These are phyloP conservation scores for Nibea albiflora DNA, from an alignment of 2,113 vertebrate genomes.

Conservation along the genomic window DNA sequence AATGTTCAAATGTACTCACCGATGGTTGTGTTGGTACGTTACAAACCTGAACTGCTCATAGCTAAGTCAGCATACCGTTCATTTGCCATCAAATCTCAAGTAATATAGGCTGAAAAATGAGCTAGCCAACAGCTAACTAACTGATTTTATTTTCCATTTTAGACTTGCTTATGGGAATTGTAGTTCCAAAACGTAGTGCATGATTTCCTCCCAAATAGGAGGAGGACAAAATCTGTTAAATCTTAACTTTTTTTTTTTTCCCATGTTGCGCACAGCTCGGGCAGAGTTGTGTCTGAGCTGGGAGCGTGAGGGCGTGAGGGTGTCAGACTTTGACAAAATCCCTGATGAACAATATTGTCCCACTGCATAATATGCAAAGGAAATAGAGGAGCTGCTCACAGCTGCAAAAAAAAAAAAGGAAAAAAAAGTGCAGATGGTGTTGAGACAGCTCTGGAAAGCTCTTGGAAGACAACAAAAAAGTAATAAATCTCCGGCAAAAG, in stretches of 20 bases:
- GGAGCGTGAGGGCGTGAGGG: no score
- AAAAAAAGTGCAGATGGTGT: constrained; percentile 31
- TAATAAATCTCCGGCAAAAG: constrained; percentile 33
- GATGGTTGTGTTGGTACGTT: neutral
- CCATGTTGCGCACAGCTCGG: neutral
- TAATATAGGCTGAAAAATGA: neutral
- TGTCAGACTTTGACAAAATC: neutral
- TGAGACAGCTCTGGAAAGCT: constrained; percentile 28
- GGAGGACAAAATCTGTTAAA: no score
- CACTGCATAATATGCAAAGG: constrained; percentile 18
- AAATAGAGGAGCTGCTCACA: constrained; percentile 30
- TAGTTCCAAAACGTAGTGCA: neutral
- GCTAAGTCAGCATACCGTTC: neutral
- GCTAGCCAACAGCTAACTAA: neutral
- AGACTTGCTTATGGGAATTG: neutral
- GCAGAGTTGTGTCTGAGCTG: neutral
- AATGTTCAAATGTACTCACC: neutral
- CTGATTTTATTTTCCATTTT: no score
- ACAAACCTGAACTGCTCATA: neutral
- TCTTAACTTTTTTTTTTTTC: neutral
- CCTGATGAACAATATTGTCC: constrained; percentile 1
- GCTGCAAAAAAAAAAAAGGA: constrained; percentile 33
- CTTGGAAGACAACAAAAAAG: constrained; percentile 38
- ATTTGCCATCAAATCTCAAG: neutral
- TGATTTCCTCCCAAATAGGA: neutral